These are phyloP conservation scores for Enteromius paludinosus DNA, from an alignment of 2,797 vertebrate genomes.

Conservation along the genomic window DNA sequence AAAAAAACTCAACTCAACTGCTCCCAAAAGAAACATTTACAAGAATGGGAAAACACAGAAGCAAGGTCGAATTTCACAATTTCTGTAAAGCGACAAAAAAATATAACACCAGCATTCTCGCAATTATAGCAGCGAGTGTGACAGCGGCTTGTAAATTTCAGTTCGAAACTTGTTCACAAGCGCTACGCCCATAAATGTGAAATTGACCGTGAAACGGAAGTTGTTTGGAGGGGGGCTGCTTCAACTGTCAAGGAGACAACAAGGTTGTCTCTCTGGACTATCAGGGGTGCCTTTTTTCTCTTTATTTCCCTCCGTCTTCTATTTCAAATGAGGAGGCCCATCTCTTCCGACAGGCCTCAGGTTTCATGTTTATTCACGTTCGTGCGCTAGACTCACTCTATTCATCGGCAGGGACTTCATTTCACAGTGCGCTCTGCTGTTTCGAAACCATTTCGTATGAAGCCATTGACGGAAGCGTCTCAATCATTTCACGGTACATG, in stretches of 20 bases:
- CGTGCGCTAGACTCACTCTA: slow-evolving; percentile 49
- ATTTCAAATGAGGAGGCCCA: slow-evolving; percentile 23
- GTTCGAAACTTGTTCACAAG: slow-evolving; percentile 67
- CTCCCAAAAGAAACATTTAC: slow-evolving; percentile 19
- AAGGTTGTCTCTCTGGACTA: slow-evolving; percentile 74
- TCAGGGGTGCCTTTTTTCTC: slow-evolving; percentile 37
- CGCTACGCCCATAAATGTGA: slow-evolving; percentile 72
- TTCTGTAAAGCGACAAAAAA: slow-evolving; percentile 71
- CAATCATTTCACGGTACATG: slow-evolving; percentile 66
- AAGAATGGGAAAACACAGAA: slow-evolving; percentile 49
- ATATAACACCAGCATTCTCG: slow-evolving; percentile 69
- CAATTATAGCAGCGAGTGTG: slow-evolving; percentile 71
- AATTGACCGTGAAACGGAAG: slow-evolving; percentile 65
- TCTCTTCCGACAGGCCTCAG: slow-evolving; percentile 22
- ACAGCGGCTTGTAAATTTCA: slow-evolving; percentile 73
- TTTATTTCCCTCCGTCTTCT: slow-evolving; percentile 16
- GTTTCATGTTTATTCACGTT: slow-evolving; percentile 66
- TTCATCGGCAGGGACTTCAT: slow-evolving; percentile 63
- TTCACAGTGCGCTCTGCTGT: slow-evolving; percentile 65
- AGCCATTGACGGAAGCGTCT: slow-evolving; percentile 58
- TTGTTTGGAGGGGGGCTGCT: slow-evolving; percentile 67
- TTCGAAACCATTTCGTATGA: slow-evolving; percentile 63
- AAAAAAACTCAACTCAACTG: neutral
- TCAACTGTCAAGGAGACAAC: slow-evolving; percentile 69
- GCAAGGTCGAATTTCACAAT: slow-evolving; percentile 83